These are phyloP conservation scores for Oscheius myriophilus DNA, from an alignment of 2,888 invertebrate species.

Conservation along the genomic window DNA sequence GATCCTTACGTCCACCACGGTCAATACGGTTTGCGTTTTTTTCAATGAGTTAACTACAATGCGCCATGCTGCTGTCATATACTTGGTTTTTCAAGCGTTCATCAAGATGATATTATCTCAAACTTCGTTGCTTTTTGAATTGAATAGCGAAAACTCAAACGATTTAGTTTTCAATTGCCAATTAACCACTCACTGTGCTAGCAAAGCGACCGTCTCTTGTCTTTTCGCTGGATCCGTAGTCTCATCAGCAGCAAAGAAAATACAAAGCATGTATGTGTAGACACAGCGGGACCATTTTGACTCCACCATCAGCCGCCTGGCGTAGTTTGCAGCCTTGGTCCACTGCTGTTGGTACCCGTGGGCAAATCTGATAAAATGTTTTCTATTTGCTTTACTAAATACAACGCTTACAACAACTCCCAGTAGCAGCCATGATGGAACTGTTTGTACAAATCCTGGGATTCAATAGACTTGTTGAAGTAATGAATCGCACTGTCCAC, in stretches of 20 bases:
- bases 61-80: too few species aligned
- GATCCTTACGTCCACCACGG: too few species aligned
- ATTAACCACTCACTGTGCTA: constrained; percentile 35
- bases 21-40: too few species aligned
- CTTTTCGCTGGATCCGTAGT: constrained; percentile 38
- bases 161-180: too few species aligned
- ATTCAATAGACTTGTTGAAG: constrained; percentile 84
- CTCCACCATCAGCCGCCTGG: constrained; percentile 80
- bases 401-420: constrained; percentile 80
- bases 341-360: constrained; percentile 63
- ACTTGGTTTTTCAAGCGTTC: too few species aligned
- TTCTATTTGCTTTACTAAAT: too few species aligned
- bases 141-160: too few species aligned
- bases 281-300: constrained; percentile 88
- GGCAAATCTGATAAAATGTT: constrained; percentile 55
- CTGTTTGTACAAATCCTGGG: constrained; percentile 86
- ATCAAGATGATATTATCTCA: too few species aligned
- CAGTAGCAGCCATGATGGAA: constrained; percentile 92
- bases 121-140: too few species aligned
- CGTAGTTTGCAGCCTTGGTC: constrained; percentile 65
- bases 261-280: constrained; percentile 88
- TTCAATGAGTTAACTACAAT: too few species aligned
- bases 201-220: constrained; percentile 45
- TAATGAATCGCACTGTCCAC: constrained; percentile 79
- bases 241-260: constrained; percentile 76